A percentile compares a stretch with the other conserved stretches of the same genome.
phyloP scores from a whole-genome alignment of 2,797 vertebrate species.

The Danio albolineatus region DNA sequence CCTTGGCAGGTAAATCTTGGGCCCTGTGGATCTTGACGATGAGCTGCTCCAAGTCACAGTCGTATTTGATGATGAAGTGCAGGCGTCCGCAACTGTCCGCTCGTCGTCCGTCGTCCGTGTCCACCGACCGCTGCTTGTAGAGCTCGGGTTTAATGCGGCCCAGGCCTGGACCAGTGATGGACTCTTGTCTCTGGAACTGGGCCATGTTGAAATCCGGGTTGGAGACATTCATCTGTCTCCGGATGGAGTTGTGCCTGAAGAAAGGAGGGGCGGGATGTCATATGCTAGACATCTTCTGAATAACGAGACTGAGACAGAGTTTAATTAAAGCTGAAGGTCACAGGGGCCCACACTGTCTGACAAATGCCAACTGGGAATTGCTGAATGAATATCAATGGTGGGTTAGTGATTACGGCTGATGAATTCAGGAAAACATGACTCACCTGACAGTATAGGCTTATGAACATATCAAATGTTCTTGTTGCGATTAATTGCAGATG shows the following conservation, averaged over 20 bases:
- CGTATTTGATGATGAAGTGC: conserved; percentile 94
- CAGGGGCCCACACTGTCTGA: conserved; percentile 16
- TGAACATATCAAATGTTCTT: no score
- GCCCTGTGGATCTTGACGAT: conserved; percentile 98
- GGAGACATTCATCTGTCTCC: conserved; percentile 95
- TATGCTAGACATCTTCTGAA: conserved; percentile 29
- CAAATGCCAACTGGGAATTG: conserved; percentile 37
- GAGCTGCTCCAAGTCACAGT: conserved; percentile 96
- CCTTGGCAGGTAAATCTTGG: conserved; percentile 94
- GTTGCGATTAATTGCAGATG: no score
- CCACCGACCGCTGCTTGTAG: conserved; percentile 95
- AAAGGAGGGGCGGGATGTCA: conserved; percentile 5
- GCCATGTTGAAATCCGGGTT: conserved; percentile 96
- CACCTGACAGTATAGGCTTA: conserved; percentile 80
- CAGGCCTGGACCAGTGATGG: conserved; percentile 86
- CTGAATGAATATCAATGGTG: conserved; percentile 35
- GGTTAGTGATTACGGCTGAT: conserved; percentile 12
- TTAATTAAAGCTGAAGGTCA: conserved; percentile 44
- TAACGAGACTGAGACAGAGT: conserved; percentile 28
- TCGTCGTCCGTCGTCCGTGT: conserved; percentile 86
- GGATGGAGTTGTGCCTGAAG: conserved; percentile 93
- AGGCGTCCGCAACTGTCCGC: conserved; percentile 89
- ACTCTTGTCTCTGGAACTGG: conserved; percentile 95
- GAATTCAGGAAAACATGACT: conserved; percentile 51
- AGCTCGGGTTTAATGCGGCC: conserved; percentile 96